These are phyloP conservation scores for Doryteuthis pealeii DNA, from an alignment of 1,140 invertebrate species.

Conservation along the genomic window DNA sequence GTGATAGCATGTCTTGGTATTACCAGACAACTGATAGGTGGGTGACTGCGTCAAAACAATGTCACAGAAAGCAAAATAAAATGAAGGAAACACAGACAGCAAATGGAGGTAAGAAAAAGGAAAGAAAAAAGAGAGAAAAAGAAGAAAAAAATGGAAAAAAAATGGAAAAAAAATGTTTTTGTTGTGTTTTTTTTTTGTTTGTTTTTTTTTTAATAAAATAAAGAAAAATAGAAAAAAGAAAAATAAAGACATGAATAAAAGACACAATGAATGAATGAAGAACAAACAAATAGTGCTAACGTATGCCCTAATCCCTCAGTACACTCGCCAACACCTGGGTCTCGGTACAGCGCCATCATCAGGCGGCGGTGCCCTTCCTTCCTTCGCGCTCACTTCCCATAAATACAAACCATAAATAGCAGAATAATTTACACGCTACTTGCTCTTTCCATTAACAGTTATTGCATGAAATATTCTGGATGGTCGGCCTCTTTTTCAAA, in stretches of 20 bases:
- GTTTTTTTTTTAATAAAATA: too few species aligned
- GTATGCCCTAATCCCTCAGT: slow-evolving; percentile 14
- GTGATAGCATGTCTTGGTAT: too few species aligned
- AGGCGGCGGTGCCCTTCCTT: background rate
- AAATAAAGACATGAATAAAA: too few species aligned
- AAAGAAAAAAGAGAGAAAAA: background rate
- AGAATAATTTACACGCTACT: slow-evolving; percentile 16
- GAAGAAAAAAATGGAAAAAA: too few species aligned
- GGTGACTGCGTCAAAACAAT: slow-evolving; percentile 10
- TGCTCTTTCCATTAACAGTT: slow-evolving; percentile 20
- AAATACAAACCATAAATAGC: slow-evolving; percentile 16
- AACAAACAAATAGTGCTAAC: slow-evolving; percentile 10
- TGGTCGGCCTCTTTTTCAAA: slow-evolving; percentile 91
- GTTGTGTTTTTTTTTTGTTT: too few species aligned
- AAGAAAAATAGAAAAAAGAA: too few species aligned
- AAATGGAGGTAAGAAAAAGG: slow-evolving; percentile 7
- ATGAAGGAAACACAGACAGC: background rate
- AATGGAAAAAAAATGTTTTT: too few species aligned
- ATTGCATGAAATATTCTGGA: slow-evolving; percentile 53
- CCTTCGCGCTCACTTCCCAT: slow-evolving; percentile 14
- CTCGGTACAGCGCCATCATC: background rate
- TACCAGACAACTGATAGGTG: background rate
- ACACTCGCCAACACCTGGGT: slow-evolving; percentile 14
- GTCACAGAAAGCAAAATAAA: slow-evolving; percentile 15
- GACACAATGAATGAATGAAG: too few species aligned